Base-by-base conservation (phyloP, 2,888 invertebrate species). In the Ommatoiulus sabulosus region DNA sequence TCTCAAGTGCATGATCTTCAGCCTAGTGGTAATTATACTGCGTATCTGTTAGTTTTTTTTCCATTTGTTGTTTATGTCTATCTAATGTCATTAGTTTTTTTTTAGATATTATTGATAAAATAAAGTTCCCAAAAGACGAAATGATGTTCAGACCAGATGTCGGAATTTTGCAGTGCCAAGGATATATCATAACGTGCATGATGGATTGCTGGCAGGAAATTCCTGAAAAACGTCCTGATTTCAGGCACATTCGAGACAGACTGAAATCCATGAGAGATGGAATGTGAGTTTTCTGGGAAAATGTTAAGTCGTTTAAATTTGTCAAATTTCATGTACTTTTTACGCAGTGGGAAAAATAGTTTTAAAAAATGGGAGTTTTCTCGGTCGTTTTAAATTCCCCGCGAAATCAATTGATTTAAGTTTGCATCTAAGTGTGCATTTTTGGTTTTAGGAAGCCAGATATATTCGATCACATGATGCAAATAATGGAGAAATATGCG, bases 401-500 rank as follows among this genome's bases (percentile, higher is more conserved):
- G 35, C 35, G 35, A 35, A 35, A 35, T 35, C 35, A 35, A 35
- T 35, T 35, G 2, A 35, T 35, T 35, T 35, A 0, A 35, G 35
- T 46, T 46, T 15, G 44, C 3, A 7, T 87, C 43, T 35, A n/a
- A 35, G 35, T 35, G 35, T 35, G 35, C 35, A 35, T 35, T 35
- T 35, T 35, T 0, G 35, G 15, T 90, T 91, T 8, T 91, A 96
- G 96, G 93, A 96, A 96, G 92, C 95, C 96, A 3, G 97, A 97
- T 91, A 97, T 97, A 90, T 96, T 97, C 91, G 97, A 97, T 93
- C 97, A 97, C 91, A 97, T 97, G 97, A 93, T 97, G 90, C 95
- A 96, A 0, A 96, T 97, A 92, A 97, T 97, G 97, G 97, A 97
- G 92, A 97, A 97, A 92, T 97, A 97, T 92, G 97, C 97, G 0